phyloP scores from a whole-genome alignment of 2,888 invertebrate species.

The Choreutis nemorana region DNA sequence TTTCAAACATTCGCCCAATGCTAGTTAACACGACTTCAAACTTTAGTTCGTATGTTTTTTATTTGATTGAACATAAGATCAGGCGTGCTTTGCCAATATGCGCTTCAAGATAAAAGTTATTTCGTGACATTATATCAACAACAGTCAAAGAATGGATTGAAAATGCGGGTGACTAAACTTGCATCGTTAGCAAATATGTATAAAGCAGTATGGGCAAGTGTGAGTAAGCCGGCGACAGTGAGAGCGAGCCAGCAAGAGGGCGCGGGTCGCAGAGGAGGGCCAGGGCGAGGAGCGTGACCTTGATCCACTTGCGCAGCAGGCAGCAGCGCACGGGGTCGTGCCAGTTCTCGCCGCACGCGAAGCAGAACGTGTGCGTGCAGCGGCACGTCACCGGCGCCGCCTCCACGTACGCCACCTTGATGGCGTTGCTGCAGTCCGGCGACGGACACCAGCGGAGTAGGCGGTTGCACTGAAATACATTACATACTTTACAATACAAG shows the following conservation, averaged over 20 bases:
- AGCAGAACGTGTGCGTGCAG: constrained; percentile 94
- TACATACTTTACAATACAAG: too few species aligned
- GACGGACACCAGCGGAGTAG: constrained; percentile 98
- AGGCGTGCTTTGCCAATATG: too few species aligned
- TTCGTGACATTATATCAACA: background rate
- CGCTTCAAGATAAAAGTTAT: too few species aligned
- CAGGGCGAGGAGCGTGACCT: constrained; percentile 39
- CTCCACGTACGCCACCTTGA: constrained; percentile 91
- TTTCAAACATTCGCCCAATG: too few species aligned
- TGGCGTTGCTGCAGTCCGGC: constrained; percentile 96
- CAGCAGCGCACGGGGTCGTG: constrained; percentile 98
- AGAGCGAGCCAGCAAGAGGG: background rate
- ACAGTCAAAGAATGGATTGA: background rate
- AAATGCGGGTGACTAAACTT: background rate
- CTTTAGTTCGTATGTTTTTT: too few species aligned
- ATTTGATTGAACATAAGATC: too few species aligned
- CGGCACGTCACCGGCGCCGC: constrained; percentile 91
- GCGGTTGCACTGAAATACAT: constrained; percentile 88
- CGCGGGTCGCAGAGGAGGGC: background rate
- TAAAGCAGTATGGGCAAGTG: too few species aligned
- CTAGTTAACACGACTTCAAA: too few species aligned
- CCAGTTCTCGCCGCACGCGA: constrained; percentile 96
- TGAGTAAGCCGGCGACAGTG: background rate
- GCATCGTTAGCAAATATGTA: background rate
- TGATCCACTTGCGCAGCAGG: constrained; percentile 94